phyloP scores from a whole-genome alignment of 2,888 invertebrate genomes.

The Drosophila nr. perissopoda region DNA sequence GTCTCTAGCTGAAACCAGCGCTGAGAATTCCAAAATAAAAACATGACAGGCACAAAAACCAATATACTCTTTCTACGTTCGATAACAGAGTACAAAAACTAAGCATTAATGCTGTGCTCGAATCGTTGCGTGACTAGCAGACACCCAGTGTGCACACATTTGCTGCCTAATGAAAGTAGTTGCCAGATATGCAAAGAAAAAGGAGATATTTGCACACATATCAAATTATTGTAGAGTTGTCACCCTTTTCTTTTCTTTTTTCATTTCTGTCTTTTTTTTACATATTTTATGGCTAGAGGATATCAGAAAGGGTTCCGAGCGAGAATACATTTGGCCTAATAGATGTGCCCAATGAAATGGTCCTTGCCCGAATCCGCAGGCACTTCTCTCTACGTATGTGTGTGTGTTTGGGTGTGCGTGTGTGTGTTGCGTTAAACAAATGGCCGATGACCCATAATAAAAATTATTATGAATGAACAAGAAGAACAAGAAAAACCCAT shows the following conservation, averaged over 20 bases:
- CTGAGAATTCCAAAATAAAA: background rate
- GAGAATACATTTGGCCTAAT: slow-evolving; percentile 72
- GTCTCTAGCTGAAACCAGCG: background rate
- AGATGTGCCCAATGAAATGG: slow-evolving; percentile 76
- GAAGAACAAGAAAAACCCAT: slow-evolving; percentile 78
- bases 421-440: slow-evolving; percentile 71
- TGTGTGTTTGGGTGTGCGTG: slow-evolving; percentile 17
- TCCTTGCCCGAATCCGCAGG: slow-evolving; percentile 47
- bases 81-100: background rate
- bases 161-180: background rate
- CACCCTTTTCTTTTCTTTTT: background rate
- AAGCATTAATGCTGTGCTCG: background rate
- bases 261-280: background rate
- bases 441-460: slow-evolving; percentile 81
- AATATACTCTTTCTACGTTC: background rate
- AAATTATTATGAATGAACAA: slow-evolving; percentile 80
- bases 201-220: background rate
- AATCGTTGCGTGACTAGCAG: slow-evolving; percentile 3
- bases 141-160: background rate
- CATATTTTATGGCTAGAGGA: background rate
- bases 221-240: background rate
- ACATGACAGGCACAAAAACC: background rate
- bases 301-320: slow-evolving; percentile 48
- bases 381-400: slow-evolving; percentile 1
- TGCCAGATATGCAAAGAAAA: slow-evolving; percentile 1